Evolutionary conservation across 2,888 invertebrate genomes (phyloP), one percentile per base, ranked within the genome.

Genomic region (Ypsolopha scabrella): DNA sequence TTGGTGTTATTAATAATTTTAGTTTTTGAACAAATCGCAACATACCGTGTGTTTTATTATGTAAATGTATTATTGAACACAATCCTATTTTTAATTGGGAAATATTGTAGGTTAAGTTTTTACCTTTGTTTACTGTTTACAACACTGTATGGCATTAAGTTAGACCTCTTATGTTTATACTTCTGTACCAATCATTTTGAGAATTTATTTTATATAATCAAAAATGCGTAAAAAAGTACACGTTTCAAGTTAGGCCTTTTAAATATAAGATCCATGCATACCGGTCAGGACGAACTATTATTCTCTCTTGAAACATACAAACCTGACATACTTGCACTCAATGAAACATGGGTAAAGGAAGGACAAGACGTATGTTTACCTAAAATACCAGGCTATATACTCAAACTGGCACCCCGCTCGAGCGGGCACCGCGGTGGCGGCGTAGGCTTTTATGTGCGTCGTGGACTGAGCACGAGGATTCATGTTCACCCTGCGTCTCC

Each of bases 261-360:
- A 38, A 50, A 50, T 45, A 10, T 44, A 2, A 51, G 51, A 14
- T 45, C 51, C 6, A 14, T 51, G 14, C 44, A 45, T 24, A 51
- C 44, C 36, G 44, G 51, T 10, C 36, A 51, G 24, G 44, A 51
- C 14, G 38, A 51, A 24, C 14, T 51, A 14, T 37, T 6, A 35
- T n/a, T 38, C 6, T 9, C 24, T 36, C 8, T 51, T 14, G 14
- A 44, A 3, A 51, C 6, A n/a, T 38, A 37, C 14, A 38, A 43
- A 24, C 51, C 51, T 6, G 51, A 51, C 44, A 38, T 51, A 4
- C 37, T 51, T 24, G 51, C 44, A 14, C 37, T 51, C 6, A 51
- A 51, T 44, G 51, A 51, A 43, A 50, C 44, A 7, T 44, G 44
- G 50, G 11, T 44, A 24, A 43, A 44, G n/a, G 51, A 44, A 1